Conservation (phyloP, 2,113 vertebrate genomes). For the Silurus meridionalis region DNA sequence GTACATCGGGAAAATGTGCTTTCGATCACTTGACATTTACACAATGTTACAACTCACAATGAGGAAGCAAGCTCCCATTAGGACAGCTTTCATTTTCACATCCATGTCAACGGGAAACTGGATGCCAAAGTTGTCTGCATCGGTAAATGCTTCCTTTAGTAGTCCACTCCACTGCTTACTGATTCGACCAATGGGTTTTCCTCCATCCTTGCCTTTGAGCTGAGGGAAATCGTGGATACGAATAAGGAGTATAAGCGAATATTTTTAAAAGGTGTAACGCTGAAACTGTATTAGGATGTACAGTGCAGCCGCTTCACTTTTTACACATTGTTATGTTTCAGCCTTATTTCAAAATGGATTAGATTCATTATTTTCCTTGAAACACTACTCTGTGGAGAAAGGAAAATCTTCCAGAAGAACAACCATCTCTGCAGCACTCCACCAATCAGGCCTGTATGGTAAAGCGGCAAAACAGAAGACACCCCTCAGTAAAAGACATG, state of each 20-base stretch:
- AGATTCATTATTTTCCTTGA: no score
- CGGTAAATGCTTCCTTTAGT: slow-evolving; percentile 81
- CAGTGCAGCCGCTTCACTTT: not conserved
- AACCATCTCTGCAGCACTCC: no score
- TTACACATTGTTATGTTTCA: no score
- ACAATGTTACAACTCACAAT: slow-evolving; percentile 75
- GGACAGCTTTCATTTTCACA: slow-evolving; percentile 85
- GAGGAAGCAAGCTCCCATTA: slow-evolving; percentile 87
- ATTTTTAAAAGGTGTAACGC: not conserved
- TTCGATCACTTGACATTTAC: not conserved
- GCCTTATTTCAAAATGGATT: no score
- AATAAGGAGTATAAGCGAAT: not conserved
- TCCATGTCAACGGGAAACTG: slow-evolving; percentile 88
- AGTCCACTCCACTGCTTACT: slow-evolving; percentile 88
- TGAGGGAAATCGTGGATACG: slow-evolving; percentile 52
- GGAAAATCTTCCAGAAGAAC: no score
- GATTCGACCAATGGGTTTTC: slow-evolving; percentile 77
- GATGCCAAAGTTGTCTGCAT: slow-evolving; percentile 86
- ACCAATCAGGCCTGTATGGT: no score
- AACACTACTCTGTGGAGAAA: no score
- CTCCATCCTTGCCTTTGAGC: slow-evolving; percentile 76
- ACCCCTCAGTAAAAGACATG: no score
- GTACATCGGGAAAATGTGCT: not conserved
- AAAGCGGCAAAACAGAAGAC: no score
- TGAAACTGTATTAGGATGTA: no score